phyloP scores from a whole-genome alignment of 2,888 invertebrate genomes.

The Ceraclea dissimilis region DNA sequence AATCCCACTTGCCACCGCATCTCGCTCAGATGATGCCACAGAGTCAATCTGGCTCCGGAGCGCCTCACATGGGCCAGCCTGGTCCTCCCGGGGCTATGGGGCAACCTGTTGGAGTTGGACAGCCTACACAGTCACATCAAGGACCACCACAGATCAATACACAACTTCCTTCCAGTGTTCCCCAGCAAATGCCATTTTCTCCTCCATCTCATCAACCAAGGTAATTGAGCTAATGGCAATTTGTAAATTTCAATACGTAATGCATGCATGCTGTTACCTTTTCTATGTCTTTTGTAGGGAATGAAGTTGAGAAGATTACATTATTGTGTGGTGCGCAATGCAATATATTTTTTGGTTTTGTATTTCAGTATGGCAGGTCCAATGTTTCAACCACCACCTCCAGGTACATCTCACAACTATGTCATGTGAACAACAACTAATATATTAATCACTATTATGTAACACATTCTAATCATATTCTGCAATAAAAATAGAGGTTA shows the following conservation, averaged over 20 bases:
- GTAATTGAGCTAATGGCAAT: not conserved
- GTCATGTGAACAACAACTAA: conserved; percentile 21
- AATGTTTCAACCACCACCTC: conserved; percentile 18
- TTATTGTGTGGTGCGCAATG: too few relatives aligned
- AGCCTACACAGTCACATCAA: not conserved
- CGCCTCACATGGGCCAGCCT: conserved; percentile 8
- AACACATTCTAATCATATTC: not conserved
- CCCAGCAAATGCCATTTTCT: conserved; percentile 9
- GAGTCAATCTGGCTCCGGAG: conserved; percentile 7
- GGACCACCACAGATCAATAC: not conserved
- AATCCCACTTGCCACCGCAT: conserved; percentile 13
- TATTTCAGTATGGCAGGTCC: conserved; percentile 16
- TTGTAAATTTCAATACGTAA: too few relatives aligned
- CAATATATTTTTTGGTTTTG: too few relatives aligned
- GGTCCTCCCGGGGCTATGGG: not conserved
- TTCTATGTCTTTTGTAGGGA: too few relatives aligned
- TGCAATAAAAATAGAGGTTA: not conserved
- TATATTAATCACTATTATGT: not conserved
- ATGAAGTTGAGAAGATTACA: too few relatives aligned
- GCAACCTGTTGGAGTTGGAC: not conserved
- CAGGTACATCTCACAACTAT: conserved; percentile 23
- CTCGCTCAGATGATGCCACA: conserved; percentile 17
- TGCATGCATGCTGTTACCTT: too few relatives aligned
- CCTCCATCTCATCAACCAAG: conserved; percentile 10
- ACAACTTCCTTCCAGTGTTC: conserved; percentile 1